Conservation (phyloP, 1,140 invertebrate genomes). For the Agrypnia vestita region DNA sequence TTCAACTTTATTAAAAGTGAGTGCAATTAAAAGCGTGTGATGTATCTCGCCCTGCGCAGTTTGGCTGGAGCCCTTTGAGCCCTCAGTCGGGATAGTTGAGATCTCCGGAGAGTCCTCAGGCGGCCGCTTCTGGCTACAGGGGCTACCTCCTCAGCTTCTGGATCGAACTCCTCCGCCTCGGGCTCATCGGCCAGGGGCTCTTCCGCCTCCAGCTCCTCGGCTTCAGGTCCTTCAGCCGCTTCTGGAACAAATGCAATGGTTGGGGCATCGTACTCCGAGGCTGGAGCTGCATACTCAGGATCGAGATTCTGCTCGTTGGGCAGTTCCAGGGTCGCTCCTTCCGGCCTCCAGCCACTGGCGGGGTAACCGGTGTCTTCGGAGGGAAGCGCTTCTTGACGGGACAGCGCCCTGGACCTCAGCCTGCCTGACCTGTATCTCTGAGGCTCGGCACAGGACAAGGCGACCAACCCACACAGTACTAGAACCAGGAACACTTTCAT, state of each 20-base stretch:
- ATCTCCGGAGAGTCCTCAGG: constrained; percentile 22
- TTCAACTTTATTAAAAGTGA: no score
- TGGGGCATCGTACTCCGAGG: constrained; percentile 16
- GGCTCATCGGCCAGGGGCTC: no score
- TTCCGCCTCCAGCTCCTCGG: not conserved
- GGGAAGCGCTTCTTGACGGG: no score
- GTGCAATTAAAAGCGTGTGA: no score
- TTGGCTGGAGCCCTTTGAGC: constrained; percentile 17
- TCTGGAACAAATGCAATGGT: not conserved
- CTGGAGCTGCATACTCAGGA: constrained; percentile 59
- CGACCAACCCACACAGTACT: constrained; percentile 9
- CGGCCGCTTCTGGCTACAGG: constrained; percentile 10
- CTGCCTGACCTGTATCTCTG: no score
- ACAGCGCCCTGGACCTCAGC: no score
- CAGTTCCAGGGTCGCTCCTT: constrained; percentile 65
- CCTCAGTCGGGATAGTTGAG: not conserved
- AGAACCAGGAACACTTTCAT: not conserved
- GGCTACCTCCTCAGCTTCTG: no score
- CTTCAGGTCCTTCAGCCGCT: not conserved
- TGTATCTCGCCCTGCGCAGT: not conserved
- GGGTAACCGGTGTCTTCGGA: no score
- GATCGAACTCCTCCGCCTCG: no score
- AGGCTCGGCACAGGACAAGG: constrained; percentile 9
- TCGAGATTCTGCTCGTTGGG: constrained; percentile 65
- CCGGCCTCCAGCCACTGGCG: no score